Percentiles rank a stretch among this genome's conserved stretches.
Conservation (phyloP, 2,113 vertebrate genomes). For the Apteryx owenii region DNA sequence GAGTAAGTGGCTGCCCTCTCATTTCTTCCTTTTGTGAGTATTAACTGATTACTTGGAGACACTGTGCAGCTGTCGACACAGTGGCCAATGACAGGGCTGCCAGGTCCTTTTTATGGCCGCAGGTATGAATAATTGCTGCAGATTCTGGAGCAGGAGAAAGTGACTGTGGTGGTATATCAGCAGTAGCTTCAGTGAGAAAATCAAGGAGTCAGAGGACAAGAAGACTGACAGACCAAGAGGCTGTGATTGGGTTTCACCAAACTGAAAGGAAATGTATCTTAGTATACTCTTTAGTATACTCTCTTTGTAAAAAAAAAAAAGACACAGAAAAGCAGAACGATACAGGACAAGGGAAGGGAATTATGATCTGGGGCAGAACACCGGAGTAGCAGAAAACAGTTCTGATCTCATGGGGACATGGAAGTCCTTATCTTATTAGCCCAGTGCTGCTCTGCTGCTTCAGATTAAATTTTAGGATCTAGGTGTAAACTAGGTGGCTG, state of each 20-base stretch:
- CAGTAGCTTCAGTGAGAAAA: background rate
- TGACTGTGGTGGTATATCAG: background rate
- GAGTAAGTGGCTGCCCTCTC: background rate
- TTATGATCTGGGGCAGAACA: background rate
- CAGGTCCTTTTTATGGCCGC: background rate
- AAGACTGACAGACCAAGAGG: background rate
- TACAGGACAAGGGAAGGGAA: background rate
- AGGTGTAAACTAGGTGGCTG: background rate
- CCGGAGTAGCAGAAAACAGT: background rate
- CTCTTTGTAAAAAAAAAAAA: background rate
- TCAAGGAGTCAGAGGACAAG: background rate
- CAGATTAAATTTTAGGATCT: background rate
- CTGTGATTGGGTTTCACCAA: background rate
- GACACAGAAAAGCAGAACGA: background rate
- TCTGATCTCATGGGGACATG: rapidly evolving
- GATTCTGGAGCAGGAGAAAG: background rate
- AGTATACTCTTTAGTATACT: too few species aligned
- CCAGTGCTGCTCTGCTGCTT: background rate
- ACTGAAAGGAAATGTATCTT: background rate
- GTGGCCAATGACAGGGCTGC: background rate
- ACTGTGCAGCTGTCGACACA: background rate
- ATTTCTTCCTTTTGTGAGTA: background rate
- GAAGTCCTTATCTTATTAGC: background rate
- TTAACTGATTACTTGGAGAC: background rate
- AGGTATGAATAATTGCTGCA: background rate